Evolutionary conservation across 1,140 invertebrate species (phyloP).

Genomic region (Kradibia gibbosae): DNA sequence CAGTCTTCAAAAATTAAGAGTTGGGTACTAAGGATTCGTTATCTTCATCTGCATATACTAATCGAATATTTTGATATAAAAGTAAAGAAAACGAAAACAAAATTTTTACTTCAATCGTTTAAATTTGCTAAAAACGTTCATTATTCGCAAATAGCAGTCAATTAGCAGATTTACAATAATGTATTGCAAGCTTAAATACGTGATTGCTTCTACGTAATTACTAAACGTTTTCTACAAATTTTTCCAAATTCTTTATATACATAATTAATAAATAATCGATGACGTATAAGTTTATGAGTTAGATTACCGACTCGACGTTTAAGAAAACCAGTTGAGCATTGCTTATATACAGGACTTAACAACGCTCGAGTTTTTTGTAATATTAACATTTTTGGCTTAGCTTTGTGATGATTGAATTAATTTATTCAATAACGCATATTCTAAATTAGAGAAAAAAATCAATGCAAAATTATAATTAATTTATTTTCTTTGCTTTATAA

Average conservation of each 20-base stretch:
- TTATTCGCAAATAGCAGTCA: slow-evolving; percentile 27
- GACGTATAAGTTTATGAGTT: slow-evolving; percentile 1
- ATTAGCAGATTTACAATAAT: slow-evolving; percentile 36
- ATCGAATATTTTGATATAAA: slow-evolving; percentile 35
- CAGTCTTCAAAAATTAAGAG: slow-evolving; percentile 60
- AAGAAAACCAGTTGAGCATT: slow-evolving; percentile 35
- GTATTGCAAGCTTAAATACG: slow-evolving; percentile 33
- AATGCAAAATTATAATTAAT: slow-evolving; percentile 7
- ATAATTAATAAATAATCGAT: slow-evolving; percentile 49
- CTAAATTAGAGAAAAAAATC: slow-evolving; percentile 13
- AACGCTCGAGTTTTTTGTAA: slow-evolving; percentile 30
- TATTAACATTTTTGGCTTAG: slow-evolving; percentile 44
- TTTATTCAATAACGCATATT: slow-evolving; percentile 4
- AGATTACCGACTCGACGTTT: slow-evolving; percentile 30
- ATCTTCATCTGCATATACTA: slow-evolving; percentile 4
- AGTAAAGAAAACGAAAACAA: slow-evolving; percentile 38
- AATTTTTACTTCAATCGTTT: slow-evolving; percentile 27
- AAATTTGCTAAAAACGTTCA: slow-evolving; percentile 18
- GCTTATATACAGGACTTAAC: slow-evolving; percentile 46
- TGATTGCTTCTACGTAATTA: slow-evolving; percentile 39
- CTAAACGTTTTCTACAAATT: slow-evolving; percentile 43
- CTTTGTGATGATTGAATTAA: slow-evolving; percentile 34
- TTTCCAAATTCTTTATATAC: slow-evolving; percentile 49
- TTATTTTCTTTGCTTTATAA: slow-evolving; percentile 19
- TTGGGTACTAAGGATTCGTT: slow-evolving; percentile 7